These are phyloP conservation scores for Hippolais icterina DNA, from an alignment of 2,113 vertebrate genomes.

Conservation along the genomic window DNA sequence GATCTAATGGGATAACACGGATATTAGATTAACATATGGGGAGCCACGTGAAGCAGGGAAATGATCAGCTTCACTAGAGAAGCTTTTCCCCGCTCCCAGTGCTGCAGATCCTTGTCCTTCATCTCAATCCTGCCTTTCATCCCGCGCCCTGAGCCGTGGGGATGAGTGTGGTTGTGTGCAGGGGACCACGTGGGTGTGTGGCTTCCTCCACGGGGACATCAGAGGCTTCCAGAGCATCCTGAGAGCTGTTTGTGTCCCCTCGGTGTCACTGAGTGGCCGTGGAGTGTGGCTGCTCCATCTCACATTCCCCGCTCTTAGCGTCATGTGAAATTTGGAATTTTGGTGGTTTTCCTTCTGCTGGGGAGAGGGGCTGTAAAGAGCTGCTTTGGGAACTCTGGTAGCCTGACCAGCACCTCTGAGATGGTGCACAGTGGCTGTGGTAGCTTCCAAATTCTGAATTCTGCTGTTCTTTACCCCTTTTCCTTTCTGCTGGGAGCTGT, in stretches of 20 bases:
- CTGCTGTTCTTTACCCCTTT: neutral
- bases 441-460: neutral
- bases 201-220: neutral
- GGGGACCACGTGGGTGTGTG: accelerated
- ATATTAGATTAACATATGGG: neutral
- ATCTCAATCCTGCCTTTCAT: accelerated
- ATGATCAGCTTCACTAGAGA: accelerated
- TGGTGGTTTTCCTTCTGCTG: neutral
- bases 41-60: neutral
- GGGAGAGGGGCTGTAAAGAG: neutral
- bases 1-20: neutral
- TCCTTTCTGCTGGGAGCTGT: neutral
- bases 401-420: neutral
- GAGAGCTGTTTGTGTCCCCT: neutral
- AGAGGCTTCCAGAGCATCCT: neutral
- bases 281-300: neutral
- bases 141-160: accelerated
- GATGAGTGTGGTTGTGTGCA: neutral
- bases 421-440: neutral
- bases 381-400: neutral
- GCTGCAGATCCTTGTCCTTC: accelerated
- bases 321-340: neutral
- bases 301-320: accelerated
- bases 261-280: accelerated
- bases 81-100: neutral